These are phyloP conservation scores for Drosophila prosaltans DNA, from an alignment of 1,140 invertebrate species.

Conservation along the genomic window DNA sequence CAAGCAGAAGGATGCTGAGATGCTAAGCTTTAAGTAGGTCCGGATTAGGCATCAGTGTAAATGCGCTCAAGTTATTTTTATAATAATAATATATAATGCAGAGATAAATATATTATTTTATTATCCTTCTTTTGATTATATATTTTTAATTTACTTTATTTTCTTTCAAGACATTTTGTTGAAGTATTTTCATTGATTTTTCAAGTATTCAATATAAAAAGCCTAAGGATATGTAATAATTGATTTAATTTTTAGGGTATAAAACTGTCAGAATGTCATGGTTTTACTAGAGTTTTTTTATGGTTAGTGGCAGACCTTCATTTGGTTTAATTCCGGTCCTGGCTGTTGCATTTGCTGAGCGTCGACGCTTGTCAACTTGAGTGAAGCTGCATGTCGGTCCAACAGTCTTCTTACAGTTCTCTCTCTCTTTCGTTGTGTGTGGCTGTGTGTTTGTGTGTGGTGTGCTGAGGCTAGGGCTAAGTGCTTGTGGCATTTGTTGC, in stretches of 20 bases:
- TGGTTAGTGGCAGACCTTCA: neutral
- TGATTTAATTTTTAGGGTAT: too few species aligned
- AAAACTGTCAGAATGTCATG: too few species aligned
- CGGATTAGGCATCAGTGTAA: constrained; percentile 11
- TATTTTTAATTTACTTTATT: too few species aligned
- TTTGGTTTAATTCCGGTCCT: neutral
- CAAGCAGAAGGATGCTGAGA: constrained; percentile 32
- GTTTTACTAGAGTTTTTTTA: neutral
- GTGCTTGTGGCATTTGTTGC: constrained; percentile 60
- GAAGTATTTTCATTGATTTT: too few species aligned
- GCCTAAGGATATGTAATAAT: too few species aligned
- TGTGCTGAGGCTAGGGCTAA: constrained; percentile 51
- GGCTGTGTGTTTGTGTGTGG: constrained; percentile 20
- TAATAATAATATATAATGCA: too few species aligned
- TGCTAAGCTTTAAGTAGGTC: neutral
- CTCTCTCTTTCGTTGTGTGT: constrained; percentile 3
- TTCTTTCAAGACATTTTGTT: too few species aligned
- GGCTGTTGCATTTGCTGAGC: constrained; percentile 20
- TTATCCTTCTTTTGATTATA: too few species aligned
- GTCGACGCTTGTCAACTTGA: constrained; percentile 65
- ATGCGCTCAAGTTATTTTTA: neutral
- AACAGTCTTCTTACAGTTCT: constrained; percentile 22
- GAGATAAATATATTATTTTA: too few species aligned
- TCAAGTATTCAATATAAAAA: too few species aligned
- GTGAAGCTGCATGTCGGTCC: constrained; percentile 52